Evolutionary conservation across 2,797 vertebrate species (phyloP).

Genomic region (Rallus crepitans): DNA sequence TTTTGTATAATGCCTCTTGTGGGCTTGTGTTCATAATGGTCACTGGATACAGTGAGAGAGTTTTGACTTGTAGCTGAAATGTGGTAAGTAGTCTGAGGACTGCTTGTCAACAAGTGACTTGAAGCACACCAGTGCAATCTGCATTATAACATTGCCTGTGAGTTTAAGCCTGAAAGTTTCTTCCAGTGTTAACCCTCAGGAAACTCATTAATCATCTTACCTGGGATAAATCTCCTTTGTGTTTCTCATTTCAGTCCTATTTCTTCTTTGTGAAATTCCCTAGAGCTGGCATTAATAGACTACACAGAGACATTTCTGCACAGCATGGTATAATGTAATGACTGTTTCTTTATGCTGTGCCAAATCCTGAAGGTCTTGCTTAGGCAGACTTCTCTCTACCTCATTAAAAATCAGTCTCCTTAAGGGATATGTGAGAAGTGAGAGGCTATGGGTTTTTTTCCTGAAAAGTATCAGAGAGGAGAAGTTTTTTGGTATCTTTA

Average conservation of each 20-base stretch:
- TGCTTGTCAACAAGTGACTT: background rate
- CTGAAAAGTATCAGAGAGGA: background rate
- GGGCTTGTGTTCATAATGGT: background rate
- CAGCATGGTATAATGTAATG: background rate
- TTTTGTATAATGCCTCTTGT: background rate
- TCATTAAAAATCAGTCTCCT: background rate
- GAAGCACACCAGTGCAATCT: background rate
- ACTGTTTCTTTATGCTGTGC: background rate
- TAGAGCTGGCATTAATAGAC: background rate
- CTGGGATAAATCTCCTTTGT: background rate
- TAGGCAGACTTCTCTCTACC: background rate
- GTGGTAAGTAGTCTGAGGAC: background rate
- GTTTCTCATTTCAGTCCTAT: background rate
- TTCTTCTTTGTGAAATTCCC: slow-evolving; percentile 11
- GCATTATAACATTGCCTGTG: background rate
- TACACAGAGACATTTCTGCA: background rate
- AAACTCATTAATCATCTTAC: background rate
- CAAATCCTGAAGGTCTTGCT: background rate
- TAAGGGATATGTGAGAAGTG: background rate
- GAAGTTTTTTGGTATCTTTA: background rate
- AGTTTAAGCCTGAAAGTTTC: background rate
- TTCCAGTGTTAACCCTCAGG: background rate
- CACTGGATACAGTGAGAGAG: background rate
- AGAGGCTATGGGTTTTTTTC: background rate
- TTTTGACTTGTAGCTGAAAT: background rate